Evolutionary conservation across 2,113 vertebrate species (phyloP).

Genomic region (Podocnemis expansa): DNA sequence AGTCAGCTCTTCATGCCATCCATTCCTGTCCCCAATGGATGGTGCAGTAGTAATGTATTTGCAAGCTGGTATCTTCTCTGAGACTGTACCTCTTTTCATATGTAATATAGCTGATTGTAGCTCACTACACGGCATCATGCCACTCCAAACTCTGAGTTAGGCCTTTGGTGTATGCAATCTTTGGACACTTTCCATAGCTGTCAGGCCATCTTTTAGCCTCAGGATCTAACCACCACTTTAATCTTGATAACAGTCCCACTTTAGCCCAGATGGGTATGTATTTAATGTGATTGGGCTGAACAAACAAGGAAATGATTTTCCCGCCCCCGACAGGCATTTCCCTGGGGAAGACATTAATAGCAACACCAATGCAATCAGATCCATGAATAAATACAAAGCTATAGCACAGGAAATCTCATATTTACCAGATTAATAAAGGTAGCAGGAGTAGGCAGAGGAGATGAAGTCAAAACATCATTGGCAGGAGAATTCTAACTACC

Average conservation of each 20-base stretch:
- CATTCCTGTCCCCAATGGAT: constrained; percentile 19
- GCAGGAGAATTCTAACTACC: constrained; percentile 1
- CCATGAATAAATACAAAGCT: constrained; percentile 10
- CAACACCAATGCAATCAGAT: neutral
- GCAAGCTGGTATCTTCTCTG: constrained; percentile 14
- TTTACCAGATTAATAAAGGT: constrained; percentile 28
- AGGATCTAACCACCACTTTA: neutral
- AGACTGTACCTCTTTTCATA: neutral
- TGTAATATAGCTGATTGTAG: accelerated
- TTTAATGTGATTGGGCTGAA: neutral
- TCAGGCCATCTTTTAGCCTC: neutral
- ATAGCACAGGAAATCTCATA: constrained; percentile 23
- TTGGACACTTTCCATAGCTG: neutral
- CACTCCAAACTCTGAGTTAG: neutral
- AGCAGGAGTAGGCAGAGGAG: constrained; percentile 8
- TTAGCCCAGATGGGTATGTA: neutral
- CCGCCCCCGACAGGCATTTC: neutral
- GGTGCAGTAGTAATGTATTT: neutral
- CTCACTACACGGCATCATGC: neutral
- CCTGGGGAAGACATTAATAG: constrained; percentile 6
- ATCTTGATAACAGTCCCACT: neutral
- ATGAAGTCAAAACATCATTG: constrained; percentile 22
- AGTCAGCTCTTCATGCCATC: constrained; percentile 52
- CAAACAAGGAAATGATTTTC: neutral
- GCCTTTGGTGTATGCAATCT: neutral